A percentile compares a stretch with the other conserved stretches of the same genome.
These are phyloP conservation scores for Pemphigus obesinymphae DNA, from an alignment of 1,140 invertebrate species.

Conservation along the genomic window DNA sequence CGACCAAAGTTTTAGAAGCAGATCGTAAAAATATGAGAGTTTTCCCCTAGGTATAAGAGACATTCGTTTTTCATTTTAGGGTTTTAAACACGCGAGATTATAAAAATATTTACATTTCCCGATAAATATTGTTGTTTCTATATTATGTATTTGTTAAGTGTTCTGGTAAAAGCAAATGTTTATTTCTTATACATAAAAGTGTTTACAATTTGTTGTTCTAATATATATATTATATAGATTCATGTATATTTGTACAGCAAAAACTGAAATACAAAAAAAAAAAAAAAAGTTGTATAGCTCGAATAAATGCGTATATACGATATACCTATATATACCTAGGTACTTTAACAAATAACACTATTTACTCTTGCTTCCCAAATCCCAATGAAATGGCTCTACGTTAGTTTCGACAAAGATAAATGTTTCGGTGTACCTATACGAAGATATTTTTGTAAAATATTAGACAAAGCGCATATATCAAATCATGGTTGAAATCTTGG, in stretches of 20 bases:
- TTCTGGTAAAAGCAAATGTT: not conserved
- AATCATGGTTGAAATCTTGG: too few relatives aligned
- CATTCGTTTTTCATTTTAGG: too few relatives aligned
- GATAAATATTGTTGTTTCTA: not conserved
- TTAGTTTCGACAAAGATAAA: not conserved
- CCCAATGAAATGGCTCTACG: not conserved
- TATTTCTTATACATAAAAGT: not conserved
- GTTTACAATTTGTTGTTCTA: not conserved
- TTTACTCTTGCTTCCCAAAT: not conserved
- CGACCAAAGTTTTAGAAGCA: not conserved
- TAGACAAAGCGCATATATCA: too few relatives aligned
- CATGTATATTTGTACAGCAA: not conserved
- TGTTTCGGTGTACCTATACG: not conserved
- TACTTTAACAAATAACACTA: not conserved
- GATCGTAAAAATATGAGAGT: not conserved
- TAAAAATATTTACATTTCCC: not conserved
- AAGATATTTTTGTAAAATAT: too few relatives aligned
- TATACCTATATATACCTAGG: not conserved
- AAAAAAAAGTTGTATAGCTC: not conserved
- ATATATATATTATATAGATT: not conserved
- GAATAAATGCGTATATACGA: not conserved
- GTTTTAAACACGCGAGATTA: not conserved
- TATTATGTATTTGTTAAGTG: too few relatives aligned
- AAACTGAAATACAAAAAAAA: not conserved
- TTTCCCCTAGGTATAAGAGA: too few relatives aligned